phyloP scores from a whole-genome alignment of 1,140 invertebrate genomes.

The Mercenaria mercenaria region DNA sequence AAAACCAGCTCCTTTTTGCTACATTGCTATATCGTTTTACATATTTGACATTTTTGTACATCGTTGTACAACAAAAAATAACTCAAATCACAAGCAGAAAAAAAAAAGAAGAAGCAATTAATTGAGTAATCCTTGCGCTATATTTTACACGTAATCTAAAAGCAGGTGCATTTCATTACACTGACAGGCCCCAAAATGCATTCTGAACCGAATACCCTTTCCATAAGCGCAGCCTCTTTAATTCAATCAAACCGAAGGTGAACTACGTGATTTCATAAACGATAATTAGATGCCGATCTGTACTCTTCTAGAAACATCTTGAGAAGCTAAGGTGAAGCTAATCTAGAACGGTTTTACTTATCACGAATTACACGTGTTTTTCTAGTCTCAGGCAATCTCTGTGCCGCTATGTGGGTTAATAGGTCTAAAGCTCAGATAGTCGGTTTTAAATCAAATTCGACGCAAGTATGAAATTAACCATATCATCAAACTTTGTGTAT shows the following conservation, averaged over 20 bases:
- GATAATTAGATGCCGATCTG: constrained; percentile 11
- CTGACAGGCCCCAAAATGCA: neutral
- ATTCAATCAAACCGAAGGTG: constrained; percentile 38
- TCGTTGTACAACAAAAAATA: too few relatives aligned
- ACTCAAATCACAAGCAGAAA: too few relatives aligned
- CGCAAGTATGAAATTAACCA: neutral
- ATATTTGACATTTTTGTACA: too few relatives aligned
- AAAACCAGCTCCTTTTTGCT: too few relatives aligned
- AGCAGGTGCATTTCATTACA: neutral
- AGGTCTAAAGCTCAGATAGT: neutral
- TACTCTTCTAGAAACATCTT: constrained; percentile 15
- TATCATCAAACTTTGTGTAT: neutral
- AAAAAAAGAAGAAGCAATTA: too few relatives aligned
- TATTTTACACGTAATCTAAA: too few relatives aligned
- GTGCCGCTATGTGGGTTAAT: neutral
- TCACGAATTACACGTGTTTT: constrained; percentile 18
- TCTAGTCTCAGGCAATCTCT: neutral
- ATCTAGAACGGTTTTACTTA: neutral
- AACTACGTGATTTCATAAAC: constrained; percentile 35
- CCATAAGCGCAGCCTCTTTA: constrained; percentile 18
- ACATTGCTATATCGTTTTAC: too few relatives aligned
- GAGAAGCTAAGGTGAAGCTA: neutral
- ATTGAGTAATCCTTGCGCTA: too few relatives aligned
- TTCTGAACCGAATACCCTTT: neutral
- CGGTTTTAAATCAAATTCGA: neutral